Conservation (phyloP, 2,113 vertebrate genomes). For the Candoia aspera region DNA sequence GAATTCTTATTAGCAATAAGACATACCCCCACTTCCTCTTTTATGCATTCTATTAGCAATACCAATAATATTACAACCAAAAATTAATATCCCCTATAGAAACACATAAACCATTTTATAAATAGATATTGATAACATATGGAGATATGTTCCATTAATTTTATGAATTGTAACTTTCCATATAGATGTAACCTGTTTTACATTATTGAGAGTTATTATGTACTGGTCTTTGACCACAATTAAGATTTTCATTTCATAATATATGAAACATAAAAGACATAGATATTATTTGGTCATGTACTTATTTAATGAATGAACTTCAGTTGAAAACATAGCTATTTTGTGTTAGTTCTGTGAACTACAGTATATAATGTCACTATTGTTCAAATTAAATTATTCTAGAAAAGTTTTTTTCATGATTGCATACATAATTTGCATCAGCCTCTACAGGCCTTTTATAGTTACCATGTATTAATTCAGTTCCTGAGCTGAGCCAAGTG, state of each 20-base stretch:
- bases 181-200: not conserved
- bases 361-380: not conserved
- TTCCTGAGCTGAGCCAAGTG: not conserved
- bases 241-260: not conserved
- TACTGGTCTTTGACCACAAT: not conserved
- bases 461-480: not conserved
- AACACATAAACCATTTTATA: not conserved
- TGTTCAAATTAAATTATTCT: not conserved
- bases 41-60: not conserved
- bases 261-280: not conserved
- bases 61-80: not conserved
- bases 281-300: not conserved
- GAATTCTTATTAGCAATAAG: not conserved
- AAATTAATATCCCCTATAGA: not conserved
- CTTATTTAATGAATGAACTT: not conserved
- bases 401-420: not conserved
- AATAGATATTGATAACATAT: not conserved
- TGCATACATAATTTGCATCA: not conserved
- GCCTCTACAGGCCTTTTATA: not conserved
- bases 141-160: not conserved
- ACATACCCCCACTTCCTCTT: not conserved
- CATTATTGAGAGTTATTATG: not conserved
- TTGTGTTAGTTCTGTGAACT: not conserved
- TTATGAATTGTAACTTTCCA: not conserved
- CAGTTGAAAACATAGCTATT: not conserved